Evolutionary conservation across 2,797 vertebrate genomes (phyloP).

Genomic region (Silurus aristotelis): DNA sequence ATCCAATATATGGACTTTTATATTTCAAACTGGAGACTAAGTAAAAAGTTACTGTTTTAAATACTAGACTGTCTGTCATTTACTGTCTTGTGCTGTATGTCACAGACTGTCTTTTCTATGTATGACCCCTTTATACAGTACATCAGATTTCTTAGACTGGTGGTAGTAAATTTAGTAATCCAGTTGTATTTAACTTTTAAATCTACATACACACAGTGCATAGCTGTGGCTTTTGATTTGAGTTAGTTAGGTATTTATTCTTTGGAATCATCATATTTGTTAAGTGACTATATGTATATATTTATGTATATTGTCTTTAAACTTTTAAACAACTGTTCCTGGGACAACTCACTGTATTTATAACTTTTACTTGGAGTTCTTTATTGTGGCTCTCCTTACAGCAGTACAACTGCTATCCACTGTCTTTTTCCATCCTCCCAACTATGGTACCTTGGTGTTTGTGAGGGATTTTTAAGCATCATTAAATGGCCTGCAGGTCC

Average conservation of each 20-base stretch:
- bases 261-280: not conserved
- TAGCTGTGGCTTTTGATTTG: not conserved
- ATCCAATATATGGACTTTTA: too few relatives aligned
- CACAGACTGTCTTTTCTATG: too few relatives aligned
- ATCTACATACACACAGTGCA: too few relatives aligned
- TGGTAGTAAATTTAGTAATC: too few relatives aligned
- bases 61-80: too few relatives aligned
- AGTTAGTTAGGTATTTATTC: not conserved
- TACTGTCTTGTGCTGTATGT: too few relatives aligned
- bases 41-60: too few relatives aligned
- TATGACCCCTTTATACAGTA: too few relatives aligned
- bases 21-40: too few relatives aligned
- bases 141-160: too few relatives aligned
- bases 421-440: constrained; percentile 3
- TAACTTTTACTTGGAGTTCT: not conserved
- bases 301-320: not conserved
- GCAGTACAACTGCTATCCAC: not conserved
- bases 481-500: constrained; percentile 30
- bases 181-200: too few relatives aligned
- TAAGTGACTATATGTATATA: too few relatives aligned
- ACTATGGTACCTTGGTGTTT: constrained; percentile 25
- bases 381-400: not conserved
- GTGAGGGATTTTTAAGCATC: constrained; percentile 28
- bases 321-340: not conserved
- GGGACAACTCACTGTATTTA: not conserved